Evolutionary conservation across 2,888 invertebrate genomes (phyloP).

Genomic region (Chorisops tibialis): DNA sequence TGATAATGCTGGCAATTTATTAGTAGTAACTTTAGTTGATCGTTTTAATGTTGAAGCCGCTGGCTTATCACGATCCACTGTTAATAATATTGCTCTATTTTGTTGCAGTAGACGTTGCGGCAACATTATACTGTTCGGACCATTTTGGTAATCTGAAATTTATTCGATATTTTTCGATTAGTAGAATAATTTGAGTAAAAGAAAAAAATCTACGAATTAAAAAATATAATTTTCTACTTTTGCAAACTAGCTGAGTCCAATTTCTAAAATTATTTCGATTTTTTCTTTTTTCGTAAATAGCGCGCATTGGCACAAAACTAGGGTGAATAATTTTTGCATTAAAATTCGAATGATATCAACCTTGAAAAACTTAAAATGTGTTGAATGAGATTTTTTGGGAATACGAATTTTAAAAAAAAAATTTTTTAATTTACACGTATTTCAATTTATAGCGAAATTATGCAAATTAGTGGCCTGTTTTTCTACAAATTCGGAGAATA

Average conservation of each 20-base stretch:
- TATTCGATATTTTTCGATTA: not conserved
- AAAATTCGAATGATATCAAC: too few relatives aligned
- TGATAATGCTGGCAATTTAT: not conserved
- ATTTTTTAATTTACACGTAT: too few relatives aligned
- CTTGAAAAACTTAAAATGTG: too few relatives aligned
- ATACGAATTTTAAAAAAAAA: too few relatives aligned
- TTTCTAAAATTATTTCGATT: not conserved
- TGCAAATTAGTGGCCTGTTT: too few relatives aligned
- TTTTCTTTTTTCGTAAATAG: too few relatives aligned
- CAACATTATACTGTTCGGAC: conserved; percentile 49
- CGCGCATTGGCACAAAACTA: too few relatives aligned
- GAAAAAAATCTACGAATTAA: not conserved
- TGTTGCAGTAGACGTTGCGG: conserved; percentile 18
- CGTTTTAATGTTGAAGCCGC: not conserved
- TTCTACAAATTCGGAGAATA: too few relatives aligned
- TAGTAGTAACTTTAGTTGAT: not conserved
- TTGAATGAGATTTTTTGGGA: too few relatives aligned
- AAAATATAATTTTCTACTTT: not conserved
- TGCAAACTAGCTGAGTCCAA: not conserved
- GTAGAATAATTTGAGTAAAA: not conserved
- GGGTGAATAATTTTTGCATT: too few relatives aligned
- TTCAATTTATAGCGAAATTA: too few relatives aligned
- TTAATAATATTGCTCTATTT: conserved; percentile 14
- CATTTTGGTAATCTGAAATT: conserved; percentile 50
- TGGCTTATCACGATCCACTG: conserved; percentile 6